Percentiles rank a stretch among this genome's conserved stretches.
Conservation (phyloP, 2,888 invertebrate genomes). For the Philereme transversata region DNA sequence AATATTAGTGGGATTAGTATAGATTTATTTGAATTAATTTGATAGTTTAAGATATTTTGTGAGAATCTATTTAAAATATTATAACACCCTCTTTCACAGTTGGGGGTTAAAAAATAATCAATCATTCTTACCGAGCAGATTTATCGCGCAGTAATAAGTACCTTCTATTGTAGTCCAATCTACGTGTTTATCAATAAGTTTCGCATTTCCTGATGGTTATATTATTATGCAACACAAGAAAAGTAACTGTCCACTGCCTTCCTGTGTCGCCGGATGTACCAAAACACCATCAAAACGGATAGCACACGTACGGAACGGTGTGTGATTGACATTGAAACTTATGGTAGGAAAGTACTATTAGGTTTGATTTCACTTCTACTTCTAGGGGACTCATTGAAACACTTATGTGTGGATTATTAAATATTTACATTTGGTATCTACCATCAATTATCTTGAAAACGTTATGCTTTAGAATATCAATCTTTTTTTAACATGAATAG, state of each 20-base stretch:
- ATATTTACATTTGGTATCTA: too few relatives aligned
- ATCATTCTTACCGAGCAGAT: too few relatives aligned
- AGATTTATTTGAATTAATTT: too few relatives aligned
- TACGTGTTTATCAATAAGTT: slow-evolving; percentile 23
- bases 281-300: slow-evolving; percentile 20
- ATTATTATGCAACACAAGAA: slow-evolving; percentile 56
- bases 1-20: too few relatives aligned
- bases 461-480: too few relatives aligned
- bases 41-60: too few relatives aligned
- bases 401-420: too few relatives aligned
- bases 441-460: too few relatives aligned
- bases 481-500: too few relatives aligned
- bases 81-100: too few relatives aligned
- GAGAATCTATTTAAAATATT: too few relatives aligned
- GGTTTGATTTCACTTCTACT: slow-evolving; percentile 18
- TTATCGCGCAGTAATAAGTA: not conserved
- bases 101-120: too few relatives aligned
- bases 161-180: slow-evolving; percentile 10
- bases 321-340: slow-evolving; percentile 33
- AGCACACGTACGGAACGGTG: slow-evolving; percentile 27
- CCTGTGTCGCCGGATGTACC: slow-evolving; percentile 45
- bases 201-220: slow-evolving; percentile 19
- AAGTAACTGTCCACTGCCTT: slow-evolving; percentile 60
- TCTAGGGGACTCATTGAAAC: slow-evolving; percentile 10
- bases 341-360: slow-evolving; percentile 28